phyloP scores from a whole-genome alignment of 2,797 vertebrate species.

The Pyrocephalus nanus region DNA sequence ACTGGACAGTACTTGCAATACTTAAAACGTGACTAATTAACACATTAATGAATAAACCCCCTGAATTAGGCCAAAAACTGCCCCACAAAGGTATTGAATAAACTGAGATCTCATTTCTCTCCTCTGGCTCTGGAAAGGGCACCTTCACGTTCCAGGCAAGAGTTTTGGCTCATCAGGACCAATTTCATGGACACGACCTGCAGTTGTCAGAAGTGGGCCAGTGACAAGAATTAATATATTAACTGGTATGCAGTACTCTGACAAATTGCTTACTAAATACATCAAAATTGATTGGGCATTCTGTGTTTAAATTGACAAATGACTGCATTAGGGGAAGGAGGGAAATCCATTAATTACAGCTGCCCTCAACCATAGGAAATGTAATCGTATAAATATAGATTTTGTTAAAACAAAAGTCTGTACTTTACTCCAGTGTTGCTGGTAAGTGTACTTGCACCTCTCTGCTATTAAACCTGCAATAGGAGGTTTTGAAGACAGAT shows the following conservation, averaged over 20 bases:
- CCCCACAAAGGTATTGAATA: background rate
- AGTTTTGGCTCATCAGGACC: conserved; percentile 52
- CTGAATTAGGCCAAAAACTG: background rate
- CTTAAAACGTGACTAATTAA: accelerated
- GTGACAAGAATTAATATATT: conserved; percentile 82
- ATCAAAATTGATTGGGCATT: conserved; percentile 83
- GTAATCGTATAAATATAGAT: conserved; percentile 84
- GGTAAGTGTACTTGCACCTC: conserved; percentile 68
- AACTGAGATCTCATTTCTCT: background rate
- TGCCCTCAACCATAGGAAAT: conserved; percentile 80
- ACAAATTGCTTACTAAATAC: conserved; percentile 86
- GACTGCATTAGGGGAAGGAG: conserved; percentile 81
- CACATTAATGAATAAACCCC: background rate
- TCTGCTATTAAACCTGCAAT: conserved; percentile 59
- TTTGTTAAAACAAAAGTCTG: conserved; percentile 78
- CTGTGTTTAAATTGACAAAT: conserved; percentile 84
- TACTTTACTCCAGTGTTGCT: conserved; percentile 69
- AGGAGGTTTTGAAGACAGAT: conserved; percentile 53
- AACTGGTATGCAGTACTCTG: conserved; percentile 78
- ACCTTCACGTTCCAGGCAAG: conserved; percentile 2
- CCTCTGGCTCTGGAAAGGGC: background rate
- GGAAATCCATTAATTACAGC: conserved; percentile 84
- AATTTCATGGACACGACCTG: conserved; percentile 39
- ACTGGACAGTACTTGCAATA: background rate
- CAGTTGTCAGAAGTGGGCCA: conserved; percentile 68